phyloP scores from a whole-genome alignment of 2,113 vertebrate species.

The Semnornis frantzii region DNA sequence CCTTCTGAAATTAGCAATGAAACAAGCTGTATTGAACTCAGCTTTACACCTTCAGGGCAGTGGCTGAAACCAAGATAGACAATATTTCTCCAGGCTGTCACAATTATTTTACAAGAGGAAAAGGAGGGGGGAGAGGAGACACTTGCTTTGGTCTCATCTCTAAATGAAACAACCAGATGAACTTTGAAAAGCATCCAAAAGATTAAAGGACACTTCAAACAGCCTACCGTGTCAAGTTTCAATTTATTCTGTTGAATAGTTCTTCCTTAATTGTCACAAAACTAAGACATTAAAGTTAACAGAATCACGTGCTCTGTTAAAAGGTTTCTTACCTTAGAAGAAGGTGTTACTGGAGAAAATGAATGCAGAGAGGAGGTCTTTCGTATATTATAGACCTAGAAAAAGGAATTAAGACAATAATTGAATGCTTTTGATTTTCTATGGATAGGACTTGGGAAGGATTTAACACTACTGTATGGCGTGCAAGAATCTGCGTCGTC shows the following conservation, averaged over 20 bases:
- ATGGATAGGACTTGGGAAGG: fast-evolving
- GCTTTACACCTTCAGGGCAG: slow-evolving; percentile 17
- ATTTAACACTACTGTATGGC: background rate
- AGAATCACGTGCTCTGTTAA: background rate
- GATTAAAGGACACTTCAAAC: slow-evolving; percentile 41
- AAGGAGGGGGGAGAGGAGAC: background rate
- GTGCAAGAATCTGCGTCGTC: fast-evolving
- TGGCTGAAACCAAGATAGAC: background rate
- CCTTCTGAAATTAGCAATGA: slow-evolving; percentile 50
- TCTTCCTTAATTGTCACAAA: slow-evolving; percentile 21
- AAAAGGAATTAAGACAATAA: background rate
- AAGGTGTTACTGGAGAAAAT: background rate
- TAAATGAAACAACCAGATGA: background rate
- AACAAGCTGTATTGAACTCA: slow-evolving; percentile 24
- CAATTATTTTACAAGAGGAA: background rate
- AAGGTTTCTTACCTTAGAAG: background rate
- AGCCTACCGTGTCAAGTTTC: background rate
- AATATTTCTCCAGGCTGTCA: background rate
- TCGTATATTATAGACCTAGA: background rate
- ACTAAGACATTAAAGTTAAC: background rate
- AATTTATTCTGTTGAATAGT: slow-evolving; percentile 22
- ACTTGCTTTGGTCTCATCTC: background rate
- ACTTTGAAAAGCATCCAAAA: background rate
- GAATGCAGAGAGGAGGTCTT: background rate
- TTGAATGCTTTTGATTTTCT: background rate